Percentiles rank a stretch among this genome's conserved stretches.
Evolutionary conservation across 1,140 invertebrate species (phyloP).

Genomic region (Phymorhynchus buccinoides): DNA sequence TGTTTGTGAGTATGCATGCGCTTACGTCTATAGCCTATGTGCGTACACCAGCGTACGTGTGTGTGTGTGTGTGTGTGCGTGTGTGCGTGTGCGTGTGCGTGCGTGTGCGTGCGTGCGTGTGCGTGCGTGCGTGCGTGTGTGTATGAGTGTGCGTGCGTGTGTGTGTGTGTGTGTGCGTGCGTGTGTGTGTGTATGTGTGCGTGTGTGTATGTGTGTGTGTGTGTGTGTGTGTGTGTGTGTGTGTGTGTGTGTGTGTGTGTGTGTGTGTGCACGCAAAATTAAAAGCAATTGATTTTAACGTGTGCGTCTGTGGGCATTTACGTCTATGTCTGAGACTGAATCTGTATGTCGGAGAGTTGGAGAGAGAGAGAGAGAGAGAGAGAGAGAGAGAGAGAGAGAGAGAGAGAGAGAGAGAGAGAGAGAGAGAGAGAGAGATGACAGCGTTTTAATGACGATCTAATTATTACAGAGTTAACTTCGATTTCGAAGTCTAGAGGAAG

Average conservation of each 20-base stretch:
- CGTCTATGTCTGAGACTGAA: background rate
- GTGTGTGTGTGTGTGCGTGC: background rate
- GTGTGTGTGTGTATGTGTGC: background rate
- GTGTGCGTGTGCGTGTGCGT: background rate
- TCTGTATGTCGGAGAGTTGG: background rate
- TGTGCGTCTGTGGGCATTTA: background rate
- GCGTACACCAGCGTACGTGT: no score
- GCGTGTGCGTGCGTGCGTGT: background rate
- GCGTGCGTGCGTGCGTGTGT: constrained; percentile 3
- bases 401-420: background rate
- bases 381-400: background rate
- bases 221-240: background rate
- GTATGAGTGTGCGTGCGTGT: constrained; percentile 10
- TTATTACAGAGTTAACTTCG: no score
- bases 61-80: background rate
- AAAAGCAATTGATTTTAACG: no score
- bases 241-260: background rate
- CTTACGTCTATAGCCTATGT: no score
- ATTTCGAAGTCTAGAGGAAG: no score
- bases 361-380: background rate
- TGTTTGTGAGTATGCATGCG: background rate
- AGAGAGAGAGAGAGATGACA: background rate
- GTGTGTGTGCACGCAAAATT: background rate
- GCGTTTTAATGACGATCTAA: no score
- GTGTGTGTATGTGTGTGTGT: background rate